Conservation (phyloP, 2,113 vertebrate species). For the Ictidomys tridecemlineatus region DNA sequence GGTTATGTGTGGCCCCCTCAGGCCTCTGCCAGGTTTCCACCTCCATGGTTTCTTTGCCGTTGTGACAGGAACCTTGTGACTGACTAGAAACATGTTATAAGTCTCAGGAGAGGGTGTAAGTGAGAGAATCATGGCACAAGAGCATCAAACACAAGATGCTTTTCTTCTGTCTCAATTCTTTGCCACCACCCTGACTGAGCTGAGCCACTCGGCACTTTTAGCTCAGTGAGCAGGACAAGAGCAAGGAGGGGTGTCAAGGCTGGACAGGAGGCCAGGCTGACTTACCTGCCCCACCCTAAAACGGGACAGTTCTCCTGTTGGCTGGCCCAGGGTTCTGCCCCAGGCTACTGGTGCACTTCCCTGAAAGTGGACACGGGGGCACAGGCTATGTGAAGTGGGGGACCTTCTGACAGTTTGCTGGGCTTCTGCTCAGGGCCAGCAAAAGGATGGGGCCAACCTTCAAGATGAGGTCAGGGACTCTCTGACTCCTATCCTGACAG, state of each 20-base stretch:
- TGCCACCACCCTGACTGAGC: accelerated
- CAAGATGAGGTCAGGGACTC: neutral
- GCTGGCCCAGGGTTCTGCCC: neutral
- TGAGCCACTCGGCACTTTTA: neutral
- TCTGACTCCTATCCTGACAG: accelerated
- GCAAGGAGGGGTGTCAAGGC: too few relatives aligned
- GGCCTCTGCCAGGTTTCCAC: accelerated
- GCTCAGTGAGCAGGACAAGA: neutral
- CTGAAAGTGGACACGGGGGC: accelerated
- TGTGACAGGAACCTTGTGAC: too few relatives aligned
- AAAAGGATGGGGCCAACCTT: neutral
- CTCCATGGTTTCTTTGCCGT: neutral
- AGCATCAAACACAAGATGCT: neutral
- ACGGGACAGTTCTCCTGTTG: too few relatives aligned
- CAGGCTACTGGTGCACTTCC: accelerated
- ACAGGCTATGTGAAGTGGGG: neutral
- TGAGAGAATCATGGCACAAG: neutral
- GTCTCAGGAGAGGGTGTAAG: neutral
- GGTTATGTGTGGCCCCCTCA: neutral
- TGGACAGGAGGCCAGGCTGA: neutral
- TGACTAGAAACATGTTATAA: neutral
- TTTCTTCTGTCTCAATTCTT: neutral
- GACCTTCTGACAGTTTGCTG: accelerated
- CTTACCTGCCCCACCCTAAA: accelerated
- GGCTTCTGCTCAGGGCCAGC: neutral